Percentiles rank a stretch among this genome's conserved stretches.
Evolutionary conservation across 2,888 invertebrate genomes (phyloP).

Genomic region (Agrotis segetum): DNA sequence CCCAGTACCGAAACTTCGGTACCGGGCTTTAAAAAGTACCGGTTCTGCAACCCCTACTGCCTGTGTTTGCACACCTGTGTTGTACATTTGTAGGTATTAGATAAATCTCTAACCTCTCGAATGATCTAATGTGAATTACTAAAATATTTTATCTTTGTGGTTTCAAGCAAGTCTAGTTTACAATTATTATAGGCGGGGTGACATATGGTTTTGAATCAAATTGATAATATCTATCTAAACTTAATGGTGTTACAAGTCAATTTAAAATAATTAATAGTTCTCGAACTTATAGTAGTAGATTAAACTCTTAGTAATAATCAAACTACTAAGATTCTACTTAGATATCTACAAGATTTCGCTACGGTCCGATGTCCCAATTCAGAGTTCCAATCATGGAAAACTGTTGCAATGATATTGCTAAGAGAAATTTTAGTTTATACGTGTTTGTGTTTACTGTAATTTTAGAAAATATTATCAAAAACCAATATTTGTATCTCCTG

Average conservation of each 20-base stretch:
- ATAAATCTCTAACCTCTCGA: constrained; percentile 10
- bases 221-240: background rate
- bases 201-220: constrained; percentile 12
- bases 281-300: background rate
- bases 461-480: too few relatives aligned
- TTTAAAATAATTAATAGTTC: background rate
- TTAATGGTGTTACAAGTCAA: background rate
- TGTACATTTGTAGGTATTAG: background rate
- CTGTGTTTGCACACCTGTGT: constrained; percentile 27
- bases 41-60: too few relatives aligned
- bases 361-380: background rate
- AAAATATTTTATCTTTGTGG: constrained; percentile 23
- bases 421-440: background rate
- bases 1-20: too few relatives aligned
- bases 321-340: background rate
- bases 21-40: too few relatives aligned
- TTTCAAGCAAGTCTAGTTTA: constrained; percentile 25
- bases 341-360: background rate
- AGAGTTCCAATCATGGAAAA: background rate
- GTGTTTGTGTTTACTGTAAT: too few relatives aligned
- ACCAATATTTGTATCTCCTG: too few relatives aligned
- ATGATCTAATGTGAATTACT: constrained; percentile 16
- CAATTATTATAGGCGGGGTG: background rate
- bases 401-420: background rate
- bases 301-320: background rate